Percentiles rank a stretch among this genome's conserved stretches.
These are phyloP conservation scores for Triplophysa dalaica DNA, from an alignment of 2,113 vertebrate genomes.

Conservation along the genomic window DNA sequence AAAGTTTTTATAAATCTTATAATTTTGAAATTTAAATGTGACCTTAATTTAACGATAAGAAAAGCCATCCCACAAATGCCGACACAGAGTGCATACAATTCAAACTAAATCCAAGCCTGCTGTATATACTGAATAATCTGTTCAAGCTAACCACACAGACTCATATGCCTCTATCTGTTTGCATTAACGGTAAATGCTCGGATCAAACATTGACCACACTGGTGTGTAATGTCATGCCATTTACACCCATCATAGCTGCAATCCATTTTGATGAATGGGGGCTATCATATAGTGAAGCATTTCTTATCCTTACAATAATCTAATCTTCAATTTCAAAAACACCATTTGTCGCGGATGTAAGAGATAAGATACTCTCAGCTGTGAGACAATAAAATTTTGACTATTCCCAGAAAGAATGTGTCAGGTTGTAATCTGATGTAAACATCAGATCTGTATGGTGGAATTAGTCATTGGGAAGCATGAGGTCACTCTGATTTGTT, in stretches of 20 bases:
- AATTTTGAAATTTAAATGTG: no score
- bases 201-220: constrained; percentile 32
- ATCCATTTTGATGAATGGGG: constrained; percentile 34
- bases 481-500: no score
- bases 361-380: not conserved
- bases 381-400: constrained; percentile 1
- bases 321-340: constrained; percentile 36
- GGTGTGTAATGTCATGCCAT: constrained; percentile 43
- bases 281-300: constrained; percentile 10
- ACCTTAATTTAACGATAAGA: not conserved
- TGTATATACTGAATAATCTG: constrained; percentile 1
- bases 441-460: not conserved
- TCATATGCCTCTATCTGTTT: constrained; percentile 34
- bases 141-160: not conserved
- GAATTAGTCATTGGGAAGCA: not conserved
- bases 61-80: not conserved
- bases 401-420: constrained; percentile 12
- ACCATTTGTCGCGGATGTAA: constrained; percentile 7
- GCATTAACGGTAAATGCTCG: constrained; percentile 22
- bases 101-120: not conserved
- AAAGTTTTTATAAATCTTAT: no score
- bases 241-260: constrained; percentile 14
- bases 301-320: constrained; percentile 29
- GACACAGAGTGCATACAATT: not conserved
- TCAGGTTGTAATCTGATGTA: not conserved